These are phyloP conservation scores for Acanthaster planci DNA, from an alignment of 35 echinoderm and acorn worm genomes.

Conservation along the genomic window DNA sequence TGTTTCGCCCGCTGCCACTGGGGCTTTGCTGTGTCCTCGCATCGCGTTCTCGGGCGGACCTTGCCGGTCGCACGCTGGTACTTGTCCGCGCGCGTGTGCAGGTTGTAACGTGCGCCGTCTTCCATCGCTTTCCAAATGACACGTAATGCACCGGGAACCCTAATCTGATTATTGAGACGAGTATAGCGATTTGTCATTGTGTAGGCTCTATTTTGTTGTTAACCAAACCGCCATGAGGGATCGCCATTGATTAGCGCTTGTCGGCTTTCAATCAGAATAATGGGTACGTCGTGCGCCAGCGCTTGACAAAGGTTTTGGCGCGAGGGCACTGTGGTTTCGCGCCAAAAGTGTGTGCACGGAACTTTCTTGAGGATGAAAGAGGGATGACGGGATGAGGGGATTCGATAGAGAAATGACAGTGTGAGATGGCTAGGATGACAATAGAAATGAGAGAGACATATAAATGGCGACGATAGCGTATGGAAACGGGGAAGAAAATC, in stretches of 20 bases:
- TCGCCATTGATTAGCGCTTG: conserved; percentile 27
- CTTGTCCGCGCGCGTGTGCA: background rate
- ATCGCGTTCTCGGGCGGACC: background rate
- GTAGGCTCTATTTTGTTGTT: conserved; percentile 20
- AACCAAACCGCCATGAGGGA: conserved; percentile 22
- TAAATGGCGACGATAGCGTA: too few relatives aligned
- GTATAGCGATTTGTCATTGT: conserved; percentile 49
- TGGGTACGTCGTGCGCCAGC: conserved; percentile 13
- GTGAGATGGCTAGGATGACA: too few relatives aligned
- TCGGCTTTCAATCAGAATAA: conserved; percentile 38
- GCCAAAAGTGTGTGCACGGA: too few relatives aligned
- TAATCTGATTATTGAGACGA: conserved; percentile 56
- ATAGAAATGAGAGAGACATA: too few relatives aligned
- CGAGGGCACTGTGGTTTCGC: too few relatives aligned
- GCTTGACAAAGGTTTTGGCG: background rate
- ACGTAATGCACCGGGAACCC: conserved; percentile 36
- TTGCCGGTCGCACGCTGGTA: conserved; percentile 3
- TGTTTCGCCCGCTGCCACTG: background rate
- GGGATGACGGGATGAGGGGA: too few relatives aligned
- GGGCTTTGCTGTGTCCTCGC: background rate
- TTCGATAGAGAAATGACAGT: too few relatives aligned
- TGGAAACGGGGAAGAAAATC: too few relatives aligned
- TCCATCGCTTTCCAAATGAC: conserved; percentile 21
- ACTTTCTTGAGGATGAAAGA: too few relatives aligned
- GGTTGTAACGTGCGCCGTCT: background rate